These are phyloP conservation scores for Megaleporinus macrocephalus DNA, from an alignment of 2,113 vertebrate genomes.

Conservation along the genomic window DNA sequence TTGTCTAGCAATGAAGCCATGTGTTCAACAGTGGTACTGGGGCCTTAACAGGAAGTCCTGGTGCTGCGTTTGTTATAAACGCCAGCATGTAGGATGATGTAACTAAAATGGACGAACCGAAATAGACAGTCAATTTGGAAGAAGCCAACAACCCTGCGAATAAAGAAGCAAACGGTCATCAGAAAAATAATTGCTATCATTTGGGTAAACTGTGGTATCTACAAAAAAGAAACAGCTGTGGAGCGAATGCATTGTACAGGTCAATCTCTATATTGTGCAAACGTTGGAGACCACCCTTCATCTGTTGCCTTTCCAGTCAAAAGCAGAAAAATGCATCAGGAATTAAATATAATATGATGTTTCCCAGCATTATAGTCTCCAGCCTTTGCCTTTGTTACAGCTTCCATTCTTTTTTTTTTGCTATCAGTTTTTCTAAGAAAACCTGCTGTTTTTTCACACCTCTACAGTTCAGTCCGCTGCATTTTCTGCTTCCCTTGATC, in stretches of 20 bases:
- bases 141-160: conserved; percentile 2
- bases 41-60: background rate
- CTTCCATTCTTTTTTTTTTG: no score
- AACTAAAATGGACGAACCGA: background rate
- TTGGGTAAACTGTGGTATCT: conserved; percentile 1
- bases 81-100: background rate
- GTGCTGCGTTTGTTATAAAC: background rate
- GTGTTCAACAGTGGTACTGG: background rate
- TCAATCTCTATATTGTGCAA: background rate
- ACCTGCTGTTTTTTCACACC: no score
- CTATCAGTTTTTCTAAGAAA: no score
- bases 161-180: background rate
- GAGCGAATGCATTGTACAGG: conserved; percentile 19
- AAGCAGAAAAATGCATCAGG: no score
- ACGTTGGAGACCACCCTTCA: no score
- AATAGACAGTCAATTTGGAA: background rate
- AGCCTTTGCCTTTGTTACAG: no score
- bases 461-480: no score
- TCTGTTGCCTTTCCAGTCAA: no score
- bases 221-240: background rate
- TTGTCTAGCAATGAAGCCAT: background rate
- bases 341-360: no score
- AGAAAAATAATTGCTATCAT: conserved; percentile 32
- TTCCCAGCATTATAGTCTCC: no score
- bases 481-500: no score